Evolutionary conservation across 2,113 vertebrate species (phyloP), one percentile per base, ranked within the genome.

Genomic region (Gorsachius goisagi): DNA sequence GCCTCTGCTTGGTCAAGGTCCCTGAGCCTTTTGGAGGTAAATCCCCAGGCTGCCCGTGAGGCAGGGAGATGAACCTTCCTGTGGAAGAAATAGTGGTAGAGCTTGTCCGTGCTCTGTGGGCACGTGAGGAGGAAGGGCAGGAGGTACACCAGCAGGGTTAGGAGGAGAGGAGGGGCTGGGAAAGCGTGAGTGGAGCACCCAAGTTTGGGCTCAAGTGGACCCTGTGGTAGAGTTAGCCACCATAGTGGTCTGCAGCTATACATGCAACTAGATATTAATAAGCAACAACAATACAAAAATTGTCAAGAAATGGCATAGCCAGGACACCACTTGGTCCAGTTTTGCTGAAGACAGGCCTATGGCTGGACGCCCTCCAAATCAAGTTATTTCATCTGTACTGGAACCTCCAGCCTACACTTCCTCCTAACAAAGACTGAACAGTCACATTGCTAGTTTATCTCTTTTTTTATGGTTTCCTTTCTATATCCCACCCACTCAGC

Each of bases 61-160:
- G 23, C 59, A 74, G 60, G 26, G 60, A 83, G 41, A 63, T 4
- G 12, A 74, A 74, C 18, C 33, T 52, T 63, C 55, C 28, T 1
- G 1, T 33, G 37, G 28, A 68, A 59, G n/a, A 41, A 58, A 12
- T 23, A 8, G 12, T 14, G 23, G 39, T 59, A n/a, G 59, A 50
- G 4, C 24, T 62, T 50, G 9, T 37, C 77, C 33, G 37, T 59
- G 63, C 52, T 53, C 8, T 41, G 28, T 27, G 35, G 28, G 21
- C 17, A 16, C 30, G 26, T 22, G 49, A 74, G 66, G 18, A 30
- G 33, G 59, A 87, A 56, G 33, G 41, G 45, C 2, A 3, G 35
- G 21, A 64, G 75, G 24, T 18, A 18, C 0, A 0, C 2, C 16
- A 41, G 49, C 12, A 19, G 49, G 12, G 12, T 39, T 39, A 44